Conservation (phyloP, 2,797 vertebrate species). For the Lacerta agilis region DNA sequence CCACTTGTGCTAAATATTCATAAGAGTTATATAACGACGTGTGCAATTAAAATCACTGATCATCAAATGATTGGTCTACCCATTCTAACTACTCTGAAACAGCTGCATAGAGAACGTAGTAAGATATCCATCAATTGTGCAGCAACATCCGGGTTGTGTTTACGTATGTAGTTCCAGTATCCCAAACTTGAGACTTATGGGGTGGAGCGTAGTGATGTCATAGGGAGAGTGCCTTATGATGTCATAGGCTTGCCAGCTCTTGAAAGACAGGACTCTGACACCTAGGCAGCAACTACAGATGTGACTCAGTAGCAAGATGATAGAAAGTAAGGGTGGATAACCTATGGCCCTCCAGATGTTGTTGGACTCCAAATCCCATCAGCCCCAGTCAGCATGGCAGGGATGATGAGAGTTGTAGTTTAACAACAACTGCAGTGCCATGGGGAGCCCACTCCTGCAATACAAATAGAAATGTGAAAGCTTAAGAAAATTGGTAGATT, state of each 20-base stretch:
- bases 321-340: too few species aligned
- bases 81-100: background rate
- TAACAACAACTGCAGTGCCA: too few species aligned
- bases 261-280: background rate
- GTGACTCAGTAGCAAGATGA: too few species aligned
- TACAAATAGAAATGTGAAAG: background rate
- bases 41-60: slow-evolving; percentile 29
- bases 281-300: background rate
- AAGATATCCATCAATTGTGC: background rate
- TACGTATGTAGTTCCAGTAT: background rate
- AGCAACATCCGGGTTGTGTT: background rate
- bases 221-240: too few species aligned
- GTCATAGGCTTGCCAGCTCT: background rate
- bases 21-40: background rate
- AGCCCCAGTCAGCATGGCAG: too few species aligned
- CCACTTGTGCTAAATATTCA: slow-evolving; percentile 18
- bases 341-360: too few species aligned
- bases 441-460: too few species aligned
- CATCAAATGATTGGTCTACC: background rate
- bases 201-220: too few species aligned
- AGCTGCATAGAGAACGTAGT: background rate
- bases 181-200: background rate
- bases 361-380: too few species aligned
- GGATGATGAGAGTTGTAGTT: too few species aligned
- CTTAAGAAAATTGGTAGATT: background rate